Evolutionary conservation across 2,888 invertebrate genomes (phyloP), one percentile per base, ranked within the genome.

Genomic region (Dasypogon diadema): DNA sequence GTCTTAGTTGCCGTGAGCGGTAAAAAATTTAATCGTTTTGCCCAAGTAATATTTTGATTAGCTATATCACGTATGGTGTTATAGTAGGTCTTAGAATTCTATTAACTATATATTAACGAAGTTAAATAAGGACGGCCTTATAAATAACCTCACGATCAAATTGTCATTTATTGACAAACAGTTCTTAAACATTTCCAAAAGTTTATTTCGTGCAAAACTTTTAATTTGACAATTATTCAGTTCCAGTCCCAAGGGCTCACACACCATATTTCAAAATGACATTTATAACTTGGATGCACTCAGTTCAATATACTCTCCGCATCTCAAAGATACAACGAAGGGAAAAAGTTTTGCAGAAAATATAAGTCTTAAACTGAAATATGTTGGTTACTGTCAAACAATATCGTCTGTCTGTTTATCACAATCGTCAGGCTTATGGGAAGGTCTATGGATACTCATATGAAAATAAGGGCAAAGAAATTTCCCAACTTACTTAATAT

Each of bases 321-420:
- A 30, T 30, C 2, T 42, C 12, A 42, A 42, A 42, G 42, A n/a
- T 42, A 12, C 2, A 42, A 42, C 2, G 8, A 2, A 12, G n/a
- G n/a, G 42, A 42, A n/a, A 42, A 42, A 42, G 12, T 42, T 42
- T 42, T 12, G 42, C 8, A 42, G n/a, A 42, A 6, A 12, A 6
- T 2, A 12, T 6, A 12, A 42, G 2, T 42, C 42, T 8, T 42
- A 42, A 12, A 42, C n/a, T 6, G 12, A 84, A 84, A 83, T 83
- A 81, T 81, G 82, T 83, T 83, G 84, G 83, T 82, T 83, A 82
- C 85, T 84, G 85, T 84, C 84, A 85, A 85, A 85, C 83, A 83
- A 83, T 82, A 84, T 83, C 83, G 83, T 83, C 82, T 85, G 84
- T 84, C 85, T 85, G 84, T 85, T 84, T 84, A 83, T 84, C 83